A percentile compares a stretch with the other conserved stretches of the same genome.
Evolutionary conservation across 2,113 vertebrate species (phyloP).

Genomic region (Lontra canadensis): DNA sequence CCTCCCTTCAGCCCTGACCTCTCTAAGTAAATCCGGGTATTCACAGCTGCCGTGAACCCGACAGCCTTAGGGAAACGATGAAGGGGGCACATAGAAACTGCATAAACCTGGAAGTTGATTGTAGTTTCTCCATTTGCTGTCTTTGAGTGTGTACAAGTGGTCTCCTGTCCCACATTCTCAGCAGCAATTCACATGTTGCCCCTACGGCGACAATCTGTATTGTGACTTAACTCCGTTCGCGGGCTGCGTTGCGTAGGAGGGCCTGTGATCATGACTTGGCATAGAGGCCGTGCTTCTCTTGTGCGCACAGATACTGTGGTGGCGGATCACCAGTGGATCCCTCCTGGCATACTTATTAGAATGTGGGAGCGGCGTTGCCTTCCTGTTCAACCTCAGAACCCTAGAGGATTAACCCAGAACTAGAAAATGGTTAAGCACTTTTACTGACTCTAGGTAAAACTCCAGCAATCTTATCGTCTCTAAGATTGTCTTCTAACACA

Average conservation of each 20-base stretch:
- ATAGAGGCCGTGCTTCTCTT: conserved; percentile 65
- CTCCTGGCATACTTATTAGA: not conserved
- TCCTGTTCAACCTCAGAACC: not conserved
- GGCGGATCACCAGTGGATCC: conserved; percentile 30
- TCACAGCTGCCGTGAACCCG: conserved; percentile 58
- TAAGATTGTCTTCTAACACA: not conserved
- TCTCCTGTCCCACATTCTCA: conserved; percentile 34
- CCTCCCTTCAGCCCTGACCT: conserved; percentile 73
- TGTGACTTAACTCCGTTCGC: conserved; percentile 72
- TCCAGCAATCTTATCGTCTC: not conserved
- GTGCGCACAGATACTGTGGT: not conserved
- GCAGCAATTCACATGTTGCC: conserved; percentile 67
- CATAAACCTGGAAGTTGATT: conserved; percentile 65
- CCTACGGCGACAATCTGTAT: conserved; percentile 43
- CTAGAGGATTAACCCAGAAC: conserved; percentile 33
- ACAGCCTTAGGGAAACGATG: conserved; percentile 21
- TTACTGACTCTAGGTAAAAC: not conserved
- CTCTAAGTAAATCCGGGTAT: conserved; percentile 63
- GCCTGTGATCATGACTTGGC: conserved; percentile 67
- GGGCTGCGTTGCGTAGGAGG: not conserved
- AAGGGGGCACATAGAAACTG: not conserved
- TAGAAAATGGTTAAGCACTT: conserved; percentile 10
- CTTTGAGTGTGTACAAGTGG: conserved; percentile 14
- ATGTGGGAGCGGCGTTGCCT: not conserved
- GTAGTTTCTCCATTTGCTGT: conserved; percentile 52